phyloP scores from a whole-genome alignment of 2,113 vertebrate species.

The Dicaeum eximium region DNA sequence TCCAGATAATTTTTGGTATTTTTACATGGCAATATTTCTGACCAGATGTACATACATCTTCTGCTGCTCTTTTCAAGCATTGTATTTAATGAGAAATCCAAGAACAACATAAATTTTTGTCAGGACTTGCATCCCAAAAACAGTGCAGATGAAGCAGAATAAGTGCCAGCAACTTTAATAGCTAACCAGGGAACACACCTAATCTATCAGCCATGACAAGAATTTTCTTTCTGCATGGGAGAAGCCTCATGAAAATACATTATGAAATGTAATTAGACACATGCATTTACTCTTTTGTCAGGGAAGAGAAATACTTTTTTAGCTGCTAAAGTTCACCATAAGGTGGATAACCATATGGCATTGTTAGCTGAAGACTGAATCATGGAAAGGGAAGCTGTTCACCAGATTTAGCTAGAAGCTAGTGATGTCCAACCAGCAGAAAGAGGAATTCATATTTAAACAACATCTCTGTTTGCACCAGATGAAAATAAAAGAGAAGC shows the following conservation, averaged over 20 bases:
- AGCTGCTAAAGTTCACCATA: background rate
- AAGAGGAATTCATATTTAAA: background rate
- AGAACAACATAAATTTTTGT: background rate
- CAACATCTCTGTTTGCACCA: background rate
- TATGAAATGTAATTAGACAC: background rate
- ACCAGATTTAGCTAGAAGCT: background rate
- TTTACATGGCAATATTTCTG: background rate
- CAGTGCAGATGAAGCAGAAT: background rate
- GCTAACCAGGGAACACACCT: background rate
- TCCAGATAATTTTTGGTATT: background rate
- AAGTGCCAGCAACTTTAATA: background rate
- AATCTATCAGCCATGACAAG: background rate
- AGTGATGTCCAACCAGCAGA: background rate
- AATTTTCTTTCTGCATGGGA: background rate
- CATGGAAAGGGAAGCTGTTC: background rate
- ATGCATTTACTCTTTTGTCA: background rate
- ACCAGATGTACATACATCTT: background rate
- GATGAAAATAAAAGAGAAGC: background rate
- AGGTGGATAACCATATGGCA: background rate
- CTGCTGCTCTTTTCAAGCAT: background rate
- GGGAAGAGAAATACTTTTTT: background rate
- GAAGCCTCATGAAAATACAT: background rate
- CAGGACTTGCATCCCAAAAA: background rate
- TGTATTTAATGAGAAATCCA: background rate
- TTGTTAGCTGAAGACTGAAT: background rate